Base-by-base conservation (phyloP, 2,113 vertebrate genomes). In the Phasianus colchicus region DNA sequence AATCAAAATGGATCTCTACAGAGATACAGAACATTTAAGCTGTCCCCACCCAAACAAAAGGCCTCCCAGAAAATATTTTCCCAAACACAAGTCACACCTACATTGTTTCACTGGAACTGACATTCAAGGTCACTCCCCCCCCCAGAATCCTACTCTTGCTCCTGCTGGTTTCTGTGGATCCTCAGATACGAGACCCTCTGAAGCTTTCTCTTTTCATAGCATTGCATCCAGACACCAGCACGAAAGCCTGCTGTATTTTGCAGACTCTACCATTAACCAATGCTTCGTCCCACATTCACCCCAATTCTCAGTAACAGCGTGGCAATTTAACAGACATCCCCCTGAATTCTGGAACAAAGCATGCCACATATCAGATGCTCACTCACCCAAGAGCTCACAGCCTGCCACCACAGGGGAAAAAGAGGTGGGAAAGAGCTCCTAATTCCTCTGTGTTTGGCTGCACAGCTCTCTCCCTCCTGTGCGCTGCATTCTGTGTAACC, bases 91-190 rank as follows among this genome's bases (percentile, higher is more conserved):
- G 27, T 84, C 73, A 63, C 66, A 91, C 20, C 21, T 11, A 11
- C 32, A 45, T 61, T 75, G 66, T 65, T 89, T 65, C 36, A 43
- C 48, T 12, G 50, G 25, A 79, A 10, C 36, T 82, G 22, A 92
- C 61, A 29, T 9, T 86, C 95, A 96, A 96, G 95, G 93, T 96
- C 94, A 95, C 43, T 83, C 72, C 58, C 30, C 30, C 3, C 27
- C 38, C 54, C 63, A 72, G 8, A 81, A 65, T 5, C 14, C 22
- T 38, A 12, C 40, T 58, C 74, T 40, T 40, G 38, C 63, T 52
- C 64, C 6, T 14, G 38, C n/a, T 63, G 18, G 17, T 72, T 63
- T 86, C 42, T 82, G 54, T 25, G 8, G 10, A 54, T 73, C 30
- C 60, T 61, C 74, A 80, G 24, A 66, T 2, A 30, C 3, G 29